Evolutionary conservation across 2,113 vertebrate species (phyloP).

Genomic region (Dolichotis patagonum): DNA sequence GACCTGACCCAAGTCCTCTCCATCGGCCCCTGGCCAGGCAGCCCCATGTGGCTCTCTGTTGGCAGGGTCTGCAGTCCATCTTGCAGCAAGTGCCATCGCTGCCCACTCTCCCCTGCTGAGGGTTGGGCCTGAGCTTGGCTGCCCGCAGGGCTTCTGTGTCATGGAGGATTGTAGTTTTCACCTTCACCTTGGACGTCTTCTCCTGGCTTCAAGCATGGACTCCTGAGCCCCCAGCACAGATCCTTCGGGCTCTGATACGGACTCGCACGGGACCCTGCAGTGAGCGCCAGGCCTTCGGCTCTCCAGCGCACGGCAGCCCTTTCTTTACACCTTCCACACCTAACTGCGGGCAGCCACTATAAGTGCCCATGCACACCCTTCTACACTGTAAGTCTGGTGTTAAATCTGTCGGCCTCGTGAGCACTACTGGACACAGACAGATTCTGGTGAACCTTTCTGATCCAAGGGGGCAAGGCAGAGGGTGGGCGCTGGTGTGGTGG

Average conservation of each 20-base stretch:
- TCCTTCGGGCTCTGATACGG: background rate
- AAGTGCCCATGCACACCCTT: background rate
- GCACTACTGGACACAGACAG: background rate
- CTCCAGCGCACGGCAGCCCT: too few relatives aligned
- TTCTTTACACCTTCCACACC: background rate
- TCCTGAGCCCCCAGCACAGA: background rate
- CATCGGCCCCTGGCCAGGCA: background rate
- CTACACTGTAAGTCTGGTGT: background rate
- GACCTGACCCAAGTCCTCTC: background rate
- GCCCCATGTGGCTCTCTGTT: background rate
- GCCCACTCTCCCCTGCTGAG: background rate
- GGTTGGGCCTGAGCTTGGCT: background rate
- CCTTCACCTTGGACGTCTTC: background rate
- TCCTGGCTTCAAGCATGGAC: background rate
- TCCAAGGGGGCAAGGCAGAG: background rate
- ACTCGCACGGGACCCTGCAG: background rate
- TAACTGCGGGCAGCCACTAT: background rate
- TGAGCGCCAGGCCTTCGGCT: background rate
- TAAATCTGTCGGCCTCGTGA: background rate
- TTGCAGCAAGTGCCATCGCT: background rate
- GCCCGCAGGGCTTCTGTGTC: background rate
- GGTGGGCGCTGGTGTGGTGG: background rate
- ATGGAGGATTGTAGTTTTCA: background rate
- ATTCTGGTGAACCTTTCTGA: background rate
- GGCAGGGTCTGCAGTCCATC: background rate